Percentiles rank a stretch among this genome's conserved stretches.
These are phyloP conservation scores for Sturnira hondurensis DNA, from an alignment of 2,113 vertebrate species.

Conservation along the genomic window DNA sequence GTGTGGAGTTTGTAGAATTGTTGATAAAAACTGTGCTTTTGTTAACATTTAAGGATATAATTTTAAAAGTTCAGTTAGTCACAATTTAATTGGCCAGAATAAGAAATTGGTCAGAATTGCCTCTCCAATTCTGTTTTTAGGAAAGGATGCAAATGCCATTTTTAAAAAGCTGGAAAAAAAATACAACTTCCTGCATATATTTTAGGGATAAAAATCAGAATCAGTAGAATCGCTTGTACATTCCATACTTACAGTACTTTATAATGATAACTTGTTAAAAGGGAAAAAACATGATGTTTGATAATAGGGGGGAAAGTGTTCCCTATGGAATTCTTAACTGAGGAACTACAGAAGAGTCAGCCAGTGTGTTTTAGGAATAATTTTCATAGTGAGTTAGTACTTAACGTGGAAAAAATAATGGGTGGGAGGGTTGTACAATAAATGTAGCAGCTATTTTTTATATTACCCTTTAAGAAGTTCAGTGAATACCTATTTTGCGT, in stretches of 20 bases:
- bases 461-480: not conserved
- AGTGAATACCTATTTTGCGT: not conserved
- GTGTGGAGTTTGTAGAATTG: not conserved
- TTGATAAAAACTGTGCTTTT: not conserved
- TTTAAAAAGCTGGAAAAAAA: not conserved
- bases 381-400: not conserved
- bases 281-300: not conserved
- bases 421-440: not conserved
- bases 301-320: not conserved
- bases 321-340: not conserved
- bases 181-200: not conserved
- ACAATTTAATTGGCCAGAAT: constrained; percentile 26
- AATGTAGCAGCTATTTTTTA: not conserved
- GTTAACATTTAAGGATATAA: constrained; percentile 6
- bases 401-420: not conserved
- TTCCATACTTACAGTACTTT: not conserved
- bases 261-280: not conserved
- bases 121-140: not conserved
- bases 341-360: not conserved
- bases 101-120: constrained; percentile 18
- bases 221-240: not conserved
- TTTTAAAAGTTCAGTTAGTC: constrained; percentile 5
- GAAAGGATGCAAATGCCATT: not conserved
- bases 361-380: not conserved
- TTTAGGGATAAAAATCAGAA: constrained; percentile 19